Evolutionary conservation across 2,113 vertebrate species (phyloP), one percentile per base, ranked within the genome.

Genomic region (Carollia perspicillata): DNA sequence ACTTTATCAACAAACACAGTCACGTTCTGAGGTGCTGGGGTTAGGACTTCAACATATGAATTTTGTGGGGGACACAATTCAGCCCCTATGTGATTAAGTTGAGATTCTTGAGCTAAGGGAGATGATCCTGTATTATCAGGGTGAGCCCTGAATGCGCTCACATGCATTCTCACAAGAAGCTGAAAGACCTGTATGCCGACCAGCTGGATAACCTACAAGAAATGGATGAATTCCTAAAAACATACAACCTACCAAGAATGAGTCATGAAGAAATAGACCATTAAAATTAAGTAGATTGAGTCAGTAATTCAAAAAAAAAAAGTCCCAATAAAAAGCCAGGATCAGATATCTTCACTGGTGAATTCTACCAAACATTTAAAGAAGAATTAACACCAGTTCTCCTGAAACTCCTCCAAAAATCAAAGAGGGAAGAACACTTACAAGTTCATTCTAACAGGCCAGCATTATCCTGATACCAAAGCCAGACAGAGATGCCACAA

Each of bases 361-460:
- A 93, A 83, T 51, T 80, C 78, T 89, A 93, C 85, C 84, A 95
- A 81, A 92, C 37, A 77, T 89, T 92, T 90, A 68, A 95, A 95
- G 71, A 93, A 84, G 72, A 97, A 92, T 85, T 89, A 83, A 95
- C 51, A 63, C 49, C 92, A 85, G 53, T 44, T 28, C 26, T 95
- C 65, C 84, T 51, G 65, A 94, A 91, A 78, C 6, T n/a, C 80
- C 63, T 35, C 83, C 84, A 79, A 74, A 68, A 51, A 30, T 30
- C 42, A 11, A 35, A 79, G 65, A 79, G 47, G 55, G 84, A 16
- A 83, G 33, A 95, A 63, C 22, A 60, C 14, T 74, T 60, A 78
- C 22, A 33, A 65, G 33, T 18, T 84, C 44, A 33, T 72, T 47
- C 42, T 17, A 23, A 60, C 51, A 89, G 71, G 33, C 40, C 40